Evolutionary conservation across 2,797 vertebrate genomes (phyloP), one percentile per base, ranked within the genome.

Genomic region (Antrozous pallidus): DNA sequence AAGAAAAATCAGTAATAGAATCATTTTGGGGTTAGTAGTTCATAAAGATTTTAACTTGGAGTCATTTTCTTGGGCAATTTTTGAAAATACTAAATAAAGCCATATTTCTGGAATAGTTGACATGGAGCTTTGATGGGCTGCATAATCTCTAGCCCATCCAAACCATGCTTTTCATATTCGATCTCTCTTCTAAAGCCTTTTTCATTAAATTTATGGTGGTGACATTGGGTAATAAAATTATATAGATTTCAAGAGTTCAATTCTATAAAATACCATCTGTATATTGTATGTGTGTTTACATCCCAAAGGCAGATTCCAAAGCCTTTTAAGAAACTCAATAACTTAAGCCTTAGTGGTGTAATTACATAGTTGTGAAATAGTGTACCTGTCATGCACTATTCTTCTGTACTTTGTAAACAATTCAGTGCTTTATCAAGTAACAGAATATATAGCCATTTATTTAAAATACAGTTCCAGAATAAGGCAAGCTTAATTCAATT

Each of bases 1-100:
- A 74, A 91, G 95, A 94, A 94, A 96, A 95, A 94, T 94, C 95
- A 93, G 80, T 91, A 95, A 96, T 95, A 91, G 84, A 95, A 88
- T 91, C 73, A 94, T 96, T 94, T 93, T 26, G 63, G 4, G 40
- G 71, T 96, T 95, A 90, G 95, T 74, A 81, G 88, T 95, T 95
- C 84, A 94, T 93, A 93, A 28, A 67, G 67, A 93, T 95, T 95
- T 96, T 96, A 96, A 94, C 83, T 81, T 78, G 61, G 56, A 91
- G 67, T 91, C 58, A 79, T 95, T 89, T 80, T 87, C 74, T 93
- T 93, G 77, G 75, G 17, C 8, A 71, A 28, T 51, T 93, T 96
- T 92, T 77, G 61, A 88, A 90, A 87, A 87, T 67, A 58, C 13
- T 31, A n/a, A 81, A 92, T 96, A 82, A 89, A 94, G 40, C 38